Evolutionary conservation across 2,797 vertebrate genomes (phyloP).

Genomic region (Buceros bicornis): DNA sequence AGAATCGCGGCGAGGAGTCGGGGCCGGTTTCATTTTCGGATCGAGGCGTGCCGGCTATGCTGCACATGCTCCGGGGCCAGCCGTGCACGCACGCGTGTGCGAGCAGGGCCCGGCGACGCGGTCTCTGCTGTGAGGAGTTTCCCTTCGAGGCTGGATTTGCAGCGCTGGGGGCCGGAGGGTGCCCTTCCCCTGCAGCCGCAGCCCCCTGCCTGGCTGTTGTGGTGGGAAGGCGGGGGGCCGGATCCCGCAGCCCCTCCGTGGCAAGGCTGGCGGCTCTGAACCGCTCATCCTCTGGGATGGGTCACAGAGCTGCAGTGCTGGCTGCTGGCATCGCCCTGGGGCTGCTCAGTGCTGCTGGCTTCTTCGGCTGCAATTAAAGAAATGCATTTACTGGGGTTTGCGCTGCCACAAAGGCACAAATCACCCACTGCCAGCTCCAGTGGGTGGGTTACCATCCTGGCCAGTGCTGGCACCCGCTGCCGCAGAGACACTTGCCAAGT

Average conservation of each 20-base stretch:
- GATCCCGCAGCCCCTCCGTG: fast-evolving
- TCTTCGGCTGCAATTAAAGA: neutral
- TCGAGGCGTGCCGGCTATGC: neutral
- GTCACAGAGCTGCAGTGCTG: neutral
- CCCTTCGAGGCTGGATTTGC: neutral
- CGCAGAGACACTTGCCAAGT: neutral
- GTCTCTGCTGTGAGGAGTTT: fast-evolving
- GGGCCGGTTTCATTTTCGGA: conserved; percentile 15
- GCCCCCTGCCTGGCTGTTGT: fast-evolving
- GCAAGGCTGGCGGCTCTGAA: neutral
- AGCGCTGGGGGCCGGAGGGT: neutral
- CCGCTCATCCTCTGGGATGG: neutral
- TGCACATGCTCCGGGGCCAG: neutral
- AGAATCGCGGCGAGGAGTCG: neutral
- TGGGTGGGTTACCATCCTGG: fast-evolving
- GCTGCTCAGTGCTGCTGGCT: neutral
- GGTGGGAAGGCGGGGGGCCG: neutral
- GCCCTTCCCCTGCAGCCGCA: neutral
- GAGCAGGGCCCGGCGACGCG: fast-evolving
- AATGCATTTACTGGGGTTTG: neutral
- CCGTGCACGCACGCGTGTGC: fast-evolving
- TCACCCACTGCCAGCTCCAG: neutral
- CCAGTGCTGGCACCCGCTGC: neutral
- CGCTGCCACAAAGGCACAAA: neutral
- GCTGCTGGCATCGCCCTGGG: neutral